phyloP scores from a whole-genome alignment of 53 echinoderm and acorn worm species.

The Mesocentrotus franciscanus region DNA sequence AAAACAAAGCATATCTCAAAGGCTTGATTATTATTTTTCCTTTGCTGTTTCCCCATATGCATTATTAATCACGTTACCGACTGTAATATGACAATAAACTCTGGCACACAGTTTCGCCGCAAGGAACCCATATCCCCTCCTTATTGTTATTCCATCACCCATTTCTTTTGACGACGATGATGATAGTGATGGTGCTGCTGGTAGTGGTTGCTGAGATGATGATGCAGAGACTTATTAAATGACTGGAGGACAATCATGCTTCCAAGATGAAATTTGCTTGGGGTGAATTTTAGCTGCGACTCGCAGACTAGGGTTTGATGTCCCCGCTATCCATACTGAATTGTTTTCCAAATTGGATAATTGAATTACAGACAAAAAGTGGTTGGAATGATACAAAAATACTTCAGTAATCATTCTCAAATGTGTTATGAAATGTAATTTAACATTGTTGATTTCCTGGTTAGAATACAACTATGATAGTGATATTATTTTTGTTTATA shows the following conservation, averaged over 20 bases:
- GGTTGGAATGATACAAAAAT: slow-evolving; percentile 26
- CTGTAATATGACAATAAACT: slow-evolving; percentile 65
- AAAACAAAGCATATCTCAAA: slow-evolving; percentile 58
- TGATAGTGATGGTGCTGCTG: background rate
- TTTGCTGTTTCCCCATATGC: slow-evolving; percentile 34
- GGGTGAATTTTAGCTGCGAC: slow-evolving; percentile 21
- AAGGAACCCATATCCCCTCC: slow-evolving; percentile 8
- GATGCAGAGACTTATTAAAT: slow-evolving; percentile 56
- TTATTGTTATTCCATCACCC: slow-evolving; percentile 33
- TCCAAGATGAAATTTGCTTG: slow-evolving; percentile 48
- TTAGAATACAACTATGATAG: background rate
- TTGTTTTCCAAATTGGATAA: slow-evolving; percentile 44
- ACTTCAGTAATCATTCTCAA: background rate
- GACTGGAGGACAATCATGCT: slow-evolving; percentile 33
- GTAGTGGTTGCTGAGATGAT: background rate
- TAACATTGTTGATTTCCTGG: background rate
- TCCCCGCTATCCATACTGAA: slow-evolving; percentile 24
- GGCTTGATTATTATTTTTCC: slow-evolving; percentile 55
- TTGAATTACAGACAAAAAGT: slow-evolving; percentile 22
- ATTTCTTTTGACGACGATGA: slow-evolving; percentile 52
- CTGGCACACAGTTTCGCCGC: slow-evolving; percentile 24
- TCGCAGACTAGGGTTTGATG: slow-evolving; percentile 17
- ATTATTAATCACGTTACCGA: slow-evolving; percentile 64
- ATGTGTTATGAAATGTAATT: background rate
- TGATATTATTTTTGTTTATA: background rate